Conservation (phyloP, 2,797 vertebrate species). For the Anolis apletophallus region DNA sequence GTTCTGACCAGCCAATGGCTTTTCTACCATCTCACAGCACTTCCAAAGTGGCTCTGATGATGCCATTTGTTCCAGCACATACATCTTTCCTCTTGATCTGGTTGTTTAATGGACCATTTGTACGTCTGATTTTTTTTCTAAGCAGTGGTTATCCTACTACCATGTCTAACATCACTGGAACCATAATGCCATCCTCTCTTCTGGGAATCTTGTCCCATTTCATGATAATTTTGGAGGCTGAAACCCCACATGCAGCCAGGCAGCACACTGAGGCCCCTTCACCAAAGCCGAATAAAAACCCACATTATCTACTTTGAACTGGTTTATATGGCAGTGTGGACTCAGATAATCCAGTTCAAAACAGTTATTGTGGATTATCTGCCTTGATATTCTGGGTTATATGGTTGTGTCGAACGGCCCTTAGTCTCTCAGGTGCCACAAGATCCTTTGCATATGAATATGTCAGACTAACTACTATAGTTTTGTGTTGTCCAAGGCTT, state of each 20-base stretch:
- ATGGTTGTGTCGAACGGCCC: no score
- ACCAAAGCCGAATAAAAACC: no score
- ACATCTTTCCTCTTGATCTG: neutral
- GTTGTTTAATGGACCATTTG: neutral
- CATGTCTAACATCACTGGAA: neutral
- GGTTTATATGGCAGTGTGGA: no score
- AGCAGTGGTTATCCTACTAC: neutral
- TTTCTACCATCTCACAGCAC: slow-evolving; percentile 4
- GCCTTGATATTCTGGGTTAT: no score
- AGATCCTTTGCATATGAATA: no score
- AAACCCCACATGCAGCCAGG: neutral
- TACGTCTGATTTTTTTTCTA: neutral
- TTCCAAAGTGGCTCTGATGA: slow-evolving; percentile 14
- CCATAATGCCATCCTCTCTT: neutral
- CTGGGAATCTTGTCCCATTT: neutral
- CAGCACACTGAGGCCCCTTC: no score
- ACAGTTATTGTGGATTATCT: no score
- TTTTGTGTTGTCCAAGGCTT: no score
- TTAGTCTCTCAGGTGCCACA: no score
- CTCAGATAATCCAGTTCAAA: no score
- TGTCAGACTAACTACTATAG: no score
- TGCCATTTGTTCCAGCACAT: slow-evolving; percentile 31
- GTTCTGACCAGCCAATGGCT: slow-evolving; percentile 32
- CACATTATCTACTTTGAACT: no score
- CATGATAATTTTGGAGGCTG: neutral